Evolutionary conservation across 1,140 invertebrate genomes (phyloP), one percentile per base, ranked within the genome.

Genomic region (Pogonognathellus flavescens): DNA sequence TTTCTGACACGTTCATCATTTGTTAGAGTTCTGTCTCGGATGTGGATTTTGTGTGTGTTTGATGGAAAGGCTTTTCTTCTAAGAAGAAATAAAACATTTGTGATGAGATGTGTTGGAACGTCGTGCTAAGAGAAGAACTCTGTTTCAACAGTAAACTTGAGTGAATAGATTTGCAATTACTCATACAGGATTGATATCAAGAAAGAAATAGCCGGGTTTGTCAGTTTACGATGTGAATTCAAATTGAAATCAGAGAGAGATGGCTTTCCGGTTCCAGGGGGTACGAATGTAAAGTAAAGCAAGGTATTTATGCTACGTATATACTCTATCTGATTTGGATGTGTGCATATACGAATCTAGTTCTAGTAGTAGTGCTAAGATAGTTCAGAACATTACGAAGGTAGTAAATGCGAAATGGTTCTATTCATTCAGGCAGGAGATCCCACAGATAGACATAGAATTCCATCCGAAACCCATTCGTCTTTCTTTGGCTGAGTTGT

Each of bases 391-490:
- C 50, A 62, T 41, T 83, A 18, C 80, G 55, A 22, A 60, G 53
- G 59, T 60, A 83, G 59, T 72, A 49, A 72, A 70, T 84, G 18
- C 57, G 80, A 59, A 84, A 49, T 70, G 49, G 60, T 52, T 84
- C 60, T 52, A 84, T 18, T 20, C 49, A 52, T 84, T 70, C 84
- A 49, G 49, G 70, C 66, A 76, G n/a, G 70, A 76, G 25, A 76
- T 82, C 76, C 80, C 49, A 49, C 50, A 83, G 70, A 70, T 55
- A 84, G 59, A 84, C 50, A 80, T 57, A 80, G 55, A 50, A 80
- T 49, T 25, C 85, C 72, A 86, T 86, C 72, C 55, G 20, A 84
- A 86, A 86, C 20, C 83, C 86, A 86, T 86, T 86, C 83, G 86
- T 86, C 86, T 86, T 86, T 55, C 22, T 80, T 84, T 66, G 70